A percentile compares a stretch with the other conserved stretches of the same genome.
These are phyloP conservation scores for Lymantria dispar DNA, from an alignment of 2,888 invertebrate genomes.

Conservation along the genomic window DNA sequence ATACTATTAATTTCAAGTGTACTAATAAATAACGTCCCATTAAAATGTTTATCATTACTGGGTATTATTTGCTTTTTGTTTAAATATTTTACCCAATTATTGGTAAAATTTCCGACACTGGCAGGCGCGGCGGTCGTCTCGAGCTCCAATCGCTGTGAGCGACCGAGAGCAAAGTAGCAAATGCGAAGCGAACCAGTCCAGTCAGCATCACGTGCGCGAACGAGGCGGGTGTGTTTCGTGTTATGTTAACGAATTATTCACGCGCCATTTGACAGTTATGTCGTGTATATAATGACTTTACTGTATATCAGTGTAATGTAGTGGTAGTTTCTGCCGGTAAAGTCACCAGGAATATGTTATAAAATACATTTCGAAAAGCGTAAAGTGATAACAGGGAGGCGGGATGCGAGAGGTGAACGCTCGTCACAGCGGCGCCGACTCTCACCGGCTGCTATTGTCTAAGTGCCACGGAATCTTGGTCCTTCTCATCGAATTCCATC, in stretches of 20 bases:
- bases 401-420: slow-evolving; percentile 79
- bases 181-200: slow-evolving; percentile 43
- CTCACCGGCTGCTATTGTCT: slow-evolving; percentile 80
- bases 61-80: neutral
- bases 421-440: slow-evolving; percentile 79
- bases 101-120: slow-evolving; percentile 48
- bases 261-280: slow-evolving; percentile 75
- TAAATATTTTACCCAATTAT: slow-evolving; percentile 34
- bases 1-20: too few relatives aligned
- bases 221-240: slow-evolving; percentile 58
- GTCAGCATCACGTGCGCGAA: slow-evolving; percentile 77
- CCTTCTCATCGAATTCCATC: slow-evolving; percentile 78
- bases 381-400: slow-evolving; percentile 57
- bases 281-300: slow-evolving; percentile 68
- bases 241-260: slow-evolving; percentile 54
- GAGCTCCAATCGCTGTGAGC: slow-evolving; percentile 54
- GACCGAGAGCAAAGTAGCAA: slow-evolving; percentile 43
- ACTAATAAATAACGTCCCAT: too few relatives aligned
- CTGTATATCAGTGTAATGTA: slow-evolving; percentile 64
- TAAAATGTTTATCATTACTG: too few relatives aligned
- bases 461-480: slow-evolving; percentile 80
- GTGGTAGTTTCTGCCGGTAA: slow-evolving; percentile 57
- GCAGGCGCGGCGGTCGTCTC: slow-evolving; percentile 56
- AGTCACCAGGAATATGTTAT: slow-evolving; percentile 39
- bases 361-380: slow-evolving; percentile 33